Conservation (phyloP, 2,888 invertebrate genomes). For the Galeruca laticollis region DNA sequence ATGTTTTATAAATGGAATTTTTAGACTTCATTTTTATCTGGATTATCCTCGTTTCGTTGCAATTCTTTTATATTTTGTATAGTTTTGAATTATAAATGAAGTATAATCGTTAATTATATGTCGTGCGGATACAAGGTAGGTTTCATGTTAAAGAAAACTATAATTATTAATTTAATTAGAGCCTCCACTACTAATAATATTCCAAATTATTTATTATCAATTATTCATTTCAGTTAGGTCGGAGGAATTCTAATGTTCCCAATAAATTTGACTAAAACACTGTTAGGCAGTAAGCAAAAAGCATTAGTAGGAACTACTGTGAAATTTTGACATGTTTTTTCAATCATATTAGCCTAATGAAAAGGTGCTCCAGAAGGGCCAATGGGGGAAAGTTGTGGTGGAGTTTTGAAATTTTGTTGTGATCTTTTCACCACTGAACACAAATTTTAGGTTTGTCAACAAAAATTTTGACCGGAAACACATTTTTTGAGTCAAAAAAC, state of each 20-base stretch:
- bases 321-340: neutral
- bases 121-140: neutral
- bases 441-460: too few species aligned
- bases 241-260: neutral
- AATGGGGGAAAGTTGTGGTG: too few species aligned
- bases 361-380: too few species aligned
- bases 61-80: neutral
- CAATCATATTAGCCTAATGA: neutral
- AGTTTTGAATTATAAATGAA: neutral
- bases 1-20: neutral
- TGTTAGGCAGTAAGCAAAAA: too few species aligned
- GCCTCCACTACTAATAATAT: neutral
- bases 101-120: constrained; percentile 2
- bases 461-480: too few species aligned
- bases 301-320: too few species aligned
- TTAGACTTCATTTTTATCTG: neutral
- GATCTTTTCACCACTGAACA: too few species aligned
- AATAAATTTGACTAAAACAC: neutral
- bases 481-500: too few species aligned
- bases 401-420: too few species aligned
- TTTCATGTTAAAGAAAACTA: neutral
- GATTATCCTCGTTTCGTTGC: neutral
- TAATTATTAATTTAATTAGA: neutral
- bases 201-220: neutral
- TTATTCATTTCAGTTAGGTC: neutral